A percentile compares a stretch with the other conserved stretches of the same genome.
These are phyloP conservation scores for Australoheros facetus DNA, from an alignment of 2,797 vertebrate species.

Conservation along the genomic window DNA sequence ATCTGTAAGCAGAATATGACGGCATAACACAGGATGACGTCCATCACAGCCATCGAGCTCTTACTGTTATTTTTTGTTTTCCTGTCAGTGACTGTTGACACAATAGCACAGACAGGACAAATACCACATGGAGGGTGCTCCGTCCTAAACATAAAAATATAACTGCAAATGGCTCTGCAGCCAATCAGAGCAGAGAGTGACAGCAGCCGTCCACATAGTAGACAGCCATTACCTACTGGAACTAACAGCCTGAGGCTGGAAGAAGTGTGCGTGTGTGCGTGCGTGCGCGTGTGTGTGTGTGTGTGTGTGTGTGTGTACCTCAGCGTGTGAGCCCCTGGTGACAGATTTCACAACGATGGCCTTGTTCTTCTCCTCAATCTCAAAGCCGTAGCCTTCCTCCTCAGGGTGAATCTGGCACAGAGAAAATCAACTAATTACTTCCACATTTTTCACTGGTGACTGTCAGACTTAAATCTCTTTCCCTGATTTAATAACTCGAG, in stretches of 20 bases:
- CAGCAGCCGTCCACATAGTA: constrained; percentile 63
- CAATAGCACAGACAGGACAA: background rate
- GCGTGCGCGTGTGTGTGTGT: background rate
- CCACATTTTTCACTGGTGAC: constrained; percentile 13
- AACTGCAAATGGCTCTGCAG: constrained; percentile 36
- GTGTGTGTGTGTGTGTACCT: constrained; percentile 81
- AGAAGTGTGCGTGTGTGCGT: background rate
- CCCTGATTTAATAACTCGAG: background rate
- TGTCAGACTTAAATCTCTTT: background rate
- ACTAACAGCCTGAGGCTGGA: constrained; percentile 56
- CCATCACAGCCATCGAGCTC: background rate
- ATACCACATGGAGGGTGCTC: background rate
- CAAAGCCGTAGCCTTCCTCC: constrained; percentile 96
- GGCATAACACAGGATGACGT: background rate
- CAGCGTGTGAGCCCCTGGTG: constrained; percentile 91
- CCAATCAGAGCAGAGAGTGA: constrained; percentile 56
- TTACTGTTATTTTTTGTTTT: background rate
- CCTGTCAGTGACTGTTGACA: background rate
- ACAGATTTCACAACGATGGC: constrained; percentile 92
- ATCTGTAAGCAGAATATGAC: background rate
- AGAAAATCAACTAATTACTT: constrained; percentile 36
- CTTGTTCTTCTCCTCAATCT: constrained; percentile 98
- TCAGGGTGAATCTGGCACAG: constrained; percentile 89
- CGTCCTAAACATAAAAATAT: background rate
- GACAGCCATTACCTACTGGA: constrained; percentile 70